Percentiles rank a stretch among this genome's conserved stretches.
phyloP scores from a whole-genome alignment of 2,797 vertebrate species.

The Novumbra hubbsi region DNA sequence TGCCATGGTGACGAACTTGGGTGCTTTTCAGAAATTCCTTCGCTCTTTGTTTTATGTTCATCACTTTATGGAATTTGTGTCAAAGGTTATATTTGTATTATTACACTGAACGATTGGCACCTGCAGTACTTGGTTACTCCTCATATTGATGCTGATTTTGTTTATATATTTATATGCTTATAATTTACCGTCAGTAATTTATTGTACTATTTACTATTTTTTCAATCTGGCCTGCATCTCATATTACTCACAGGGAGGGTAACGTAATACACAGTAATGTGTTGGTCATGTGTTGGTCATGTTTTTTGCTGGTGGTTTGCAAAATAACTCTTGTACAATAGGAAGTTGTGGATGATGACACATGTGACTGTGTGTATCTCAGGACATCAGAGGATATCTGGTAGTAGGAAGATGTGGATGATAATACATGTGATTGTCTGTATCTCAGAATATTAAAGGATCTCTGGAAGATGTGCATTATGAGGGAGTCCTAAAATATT shows the following conservation, averaged over 20 bases:
- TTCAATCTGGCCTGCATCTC: neutral
- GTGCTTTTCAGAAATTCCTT: slow-evolving; percentile 48
- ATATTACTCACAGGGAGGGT: neutral
- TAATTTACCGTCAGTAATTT: neutral
- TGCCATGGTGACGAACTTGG: slow-evolving; percentile 69
- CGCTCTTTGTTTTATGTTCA: slow-evolving; percentile 57
- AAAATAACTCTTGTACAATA: slow-evolving; percentile 31
- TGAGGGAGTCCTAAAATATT: no score
- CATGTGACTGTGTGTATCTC: no score
- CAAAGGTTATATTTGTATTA: neutral
- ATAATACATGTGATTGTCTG: no score
- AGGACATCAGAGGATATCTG: no score
- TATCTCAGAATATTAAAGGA: no score
- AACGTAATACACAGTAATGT: no score
- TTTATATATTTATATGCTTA: neutral
- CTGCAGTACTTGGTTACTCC: neutral
- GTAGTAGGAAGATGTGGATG: neutral
- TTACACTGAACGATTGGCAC: neutral
- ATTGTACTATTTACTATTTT: neutral
- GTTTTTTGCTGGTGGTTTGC: slow-evolving; percentile 13
- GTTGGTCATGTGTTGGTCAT: slow-evolving; percentile 18
- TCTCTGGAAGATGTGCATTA: no score
- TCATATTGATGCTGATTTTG: slow-evolving; percentile 1
- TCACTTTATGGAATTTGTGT: neutral
- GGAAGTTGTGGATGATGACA: neutral